Percentiles rank a stretch among this genome's conserved stretches.
These are phyloP conservation scores for Propithecus coquereli DNA, from an alignment of 2,113 vertebrate genomes.

Conservation along the genomic window DNA sequence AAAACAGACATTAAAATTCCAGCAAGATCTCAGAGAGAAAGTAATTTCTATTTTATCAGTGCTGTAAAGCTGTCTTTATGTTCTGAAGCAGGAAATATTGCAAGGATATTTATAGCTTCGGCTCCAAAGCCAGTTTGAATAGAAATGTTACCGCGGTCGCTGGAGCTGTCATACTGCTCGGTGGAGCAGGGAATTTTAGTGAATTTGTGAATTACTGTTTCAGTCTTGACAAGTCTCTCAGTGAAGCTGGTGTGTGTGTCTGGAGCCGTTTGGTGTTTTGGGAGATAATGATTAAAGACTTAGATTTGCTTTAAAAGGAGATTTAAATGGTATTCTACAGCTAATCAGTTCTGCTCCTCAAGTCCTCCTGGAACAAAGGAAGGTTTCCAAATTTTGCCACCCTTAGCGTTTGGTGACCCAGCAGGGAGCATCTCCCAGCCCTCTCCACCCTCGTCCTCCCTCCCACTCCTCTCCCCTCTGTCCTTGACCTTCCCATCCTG, in stretches of 20 bases:
- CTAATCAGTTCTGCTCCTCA: constrained; percentile 41
- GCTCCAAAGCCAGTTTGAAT: constrained; percentile 87
- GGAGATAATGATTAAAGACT: constrained; percentile 81
- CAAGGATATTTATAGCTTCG: constrained; percentile 87
- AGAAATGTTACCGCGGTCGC: constrained; percentile 86
- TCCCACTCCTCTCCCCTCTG: neutral
- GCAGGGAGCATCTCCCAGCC: neutral
- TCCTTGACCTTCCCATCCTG: constrained; percentile 8
- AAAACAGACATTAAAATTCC: constrained; percentile 91
- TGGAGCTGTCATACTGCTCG: constrained; percentile 85
- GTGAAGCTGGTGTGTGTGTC: constrained; percentile 73
- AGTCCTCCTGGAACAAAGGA: neutral
- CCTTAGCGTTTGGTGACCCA: neutral
- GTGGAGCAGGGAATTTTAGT: constrained; percentile 85
- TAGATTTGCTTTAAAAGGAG: constrained; percentile 72
- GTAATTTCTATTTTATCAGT: constrained; percentile 92
- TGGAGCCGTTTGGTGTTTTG: constrained; percentile 77
- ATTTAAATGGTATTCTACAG: constrained; percentile 61
- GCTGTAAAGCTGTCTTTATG: constrained; percentile 89
- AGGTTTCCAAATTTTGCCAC: constrained; percentile 6
- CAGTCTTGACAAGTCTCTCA: constrained; percentile 85
- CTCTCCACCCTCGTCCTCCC: no score
- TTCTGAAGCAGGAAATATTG: constrained; percentile 89
- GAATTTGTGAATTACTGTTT: constrained; percentile 87
- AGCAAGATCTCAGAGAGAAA: constrained; percentile 89